phyloP scores from a whole-genome alignment of 2,113 vertebrate genomes.

The Pluvialis apricaria region DNA sequence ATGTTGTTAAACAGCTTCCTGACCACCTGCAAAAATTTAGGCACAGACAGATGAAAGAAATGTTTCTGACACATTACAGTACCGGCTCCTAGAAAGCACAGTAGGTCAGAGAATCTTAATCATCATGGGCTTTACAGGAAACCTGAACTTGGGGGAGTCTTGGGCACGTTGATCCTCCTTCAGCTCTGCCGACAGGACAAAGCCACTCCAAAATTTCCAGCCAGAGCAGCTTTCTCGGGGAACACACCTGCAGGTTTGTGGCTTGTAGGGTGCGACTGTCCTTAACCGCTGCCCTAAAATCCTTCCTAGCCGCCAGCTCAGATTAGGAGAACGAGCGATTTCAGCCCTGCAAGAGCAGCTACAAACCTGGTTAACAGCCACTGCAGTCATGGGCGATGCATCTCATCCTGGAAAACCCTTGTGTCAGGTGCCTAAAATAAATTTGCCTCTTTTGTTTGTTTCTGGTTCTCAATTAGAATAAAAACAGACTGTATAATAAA shows the following conservation, averaged over 20 bases:
- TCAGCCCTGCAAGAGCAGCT: neutral
- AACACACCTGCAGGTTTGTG: neutral
- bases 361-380: neutral
- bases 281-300: neutral
- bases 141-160: neutral
- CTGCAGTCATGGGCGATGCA: rapidly evolving
- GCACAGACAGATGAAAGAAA: neutral
- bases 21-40: neutral
- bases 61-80: neutral
- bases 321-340: neutral
- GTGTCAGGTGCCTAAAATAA: neutral
- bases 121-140: neutral
- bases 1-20: neutral
- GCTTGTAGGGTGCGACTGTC: neutral
- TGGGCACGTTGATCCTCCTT: neutral
- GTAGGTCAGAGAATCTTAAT: neutral
- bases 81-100: neutral
- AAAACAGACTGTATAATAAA: neutral
- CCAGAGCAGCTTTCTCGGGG: neutral
- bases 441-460: neutral
- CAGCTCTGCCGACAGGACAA: neutral
- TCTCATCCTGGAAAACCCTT: neutral
- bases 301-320: too few relatives aligned
- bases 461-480: neutral
- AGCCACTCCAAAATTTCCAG: neutral